Percentiles rank a stretch among this genome's conserved stretches.
phyloP scores from a whole-genome alignment of 2,113 vertebrate species.

The Corvus hawaiiensis region DNA sequence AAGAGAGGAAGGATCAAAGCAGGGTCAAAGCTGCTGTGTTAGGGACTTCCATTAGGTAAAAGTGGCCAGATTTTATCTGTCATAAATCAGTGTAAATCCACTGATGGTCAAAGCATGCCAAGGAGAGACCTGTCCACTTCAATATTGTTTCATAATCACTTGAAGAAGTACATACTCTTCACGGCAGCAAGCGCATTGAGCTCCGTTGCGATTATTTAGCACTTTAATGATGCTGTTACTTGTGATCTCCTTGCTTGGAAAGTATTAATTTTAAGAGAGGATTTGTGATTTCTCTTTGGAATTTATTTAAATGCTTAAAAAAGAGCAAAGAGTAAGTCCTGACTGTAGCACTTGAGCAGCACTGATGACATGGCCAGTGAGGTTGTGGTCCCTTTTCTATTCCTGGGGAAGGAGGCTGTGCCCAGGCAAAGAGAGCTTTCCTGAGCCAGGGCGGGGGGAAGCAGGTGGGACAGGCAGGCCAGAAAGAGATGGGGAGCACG shows the following conservation, averaged over 20 bases:
- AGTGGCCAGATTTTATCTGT: not conserved
- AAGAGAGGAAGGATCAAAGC: not conserved
- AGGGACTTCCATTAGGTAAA: not conserved
- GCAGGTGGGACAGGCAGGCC: not conserved
- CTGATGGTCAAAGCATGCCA: not conserved
- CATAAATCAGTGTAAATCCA: not conserved
- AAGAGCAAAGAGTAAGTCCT: not conserved
- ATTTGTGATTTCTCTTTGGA: not conserved
- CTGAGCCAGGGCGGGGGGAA: not conserved
- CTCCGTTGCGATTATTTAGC: not conserved
- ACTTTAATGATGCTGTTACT: not conserved
- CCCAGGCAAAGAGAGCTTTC: not conserved
- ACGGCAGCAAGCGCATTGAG: not conserved
- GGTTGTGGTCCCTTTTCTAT: not conserved
- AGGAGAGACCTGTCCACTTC: not conserved
- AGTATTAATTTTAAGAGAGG: not conserved
- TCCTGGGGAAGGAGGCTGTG: not conserved
- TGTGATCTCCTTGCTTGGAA: not conserved
- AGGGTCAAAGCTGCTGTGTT: not conserved
- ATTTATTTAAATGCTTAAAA: not conserved
- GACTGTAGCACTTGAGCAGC: not conserved
- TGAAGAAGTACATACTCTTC: not conserved
- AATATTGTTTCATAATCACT: not conserved
- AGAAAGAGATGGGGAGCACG: not conserved
- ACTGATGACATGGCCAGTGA: not conserved